Percentiles rank a stretch among this genome's conserved stretches.
These are phyloP conservation scores for Drosophila mojavensis DNA, from an alignment of 1,140 invertebrate species.

Conservation along the genomic window DNA sequence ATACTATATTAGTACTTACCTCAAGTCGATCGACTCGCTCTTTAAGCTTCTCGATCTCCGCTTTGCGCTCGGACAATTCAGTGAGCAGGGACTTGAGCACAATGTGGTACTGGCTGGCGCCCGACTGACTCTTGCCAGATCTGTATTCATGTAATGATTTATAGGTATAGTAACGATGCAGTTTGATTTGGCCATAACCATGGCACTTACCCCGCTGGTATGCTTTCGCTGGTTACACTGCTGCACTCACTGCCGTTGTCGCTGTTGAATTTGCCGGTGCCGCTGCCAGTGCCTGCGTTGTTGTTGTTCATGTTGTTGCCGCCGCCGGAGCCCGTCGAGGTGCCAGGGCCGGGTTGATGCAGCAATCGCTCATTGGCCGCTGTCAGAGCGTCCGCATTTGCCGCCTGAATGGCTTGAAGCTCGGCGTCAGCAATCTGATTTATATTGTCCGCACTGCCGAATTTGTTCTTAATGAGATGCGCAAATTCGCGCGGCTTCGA, in stretches of 20 bases:
- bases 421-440: constrained; percentile 88
- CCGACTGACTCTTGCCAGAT: constrained; percentile 84
- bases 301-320: constrained; percentile 58
- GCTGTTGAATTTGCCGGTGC: constrained; percentile 89
- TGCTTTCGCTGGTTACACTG: constrained; percentile 91
- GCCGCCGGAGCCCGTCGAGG: constrained; percentile 85
- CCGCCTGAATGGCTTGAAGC: constrained; percentile 58
- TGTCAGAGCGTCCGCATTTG: constrained; percentile 56
- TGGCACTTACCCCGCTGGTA: constrained; percentile 86
- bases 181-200: not conserved
- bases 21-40: constrained; percentile 91
- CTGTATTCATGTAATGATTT: constrained; percentile 37
- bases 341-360: constrained; percentile 77
- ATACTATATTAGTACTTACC: constrained; percentile 83
- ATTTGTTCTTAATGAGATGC: constrained; percentile 97
- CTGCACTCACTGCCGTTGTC: constrained; percentile 91
- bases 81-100: constrained; percentile 90
- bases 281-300: constrained; percentile 69
- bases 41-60: constrained; percentile 90
- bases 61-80: constrained; percentile 90
- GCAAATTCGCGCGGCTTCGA: constrained; percentile 97
- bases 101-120: constrained; percentile 85
- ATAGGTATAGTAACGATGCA: not conserved
- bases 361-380: constrained; percentile 60
- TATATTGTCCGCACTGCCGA: constrained; percentile 98